phyloP scores from a whole-genome alignment of 2,797 vertebrate genomes.

The Cottoperca gobio region DNA sequence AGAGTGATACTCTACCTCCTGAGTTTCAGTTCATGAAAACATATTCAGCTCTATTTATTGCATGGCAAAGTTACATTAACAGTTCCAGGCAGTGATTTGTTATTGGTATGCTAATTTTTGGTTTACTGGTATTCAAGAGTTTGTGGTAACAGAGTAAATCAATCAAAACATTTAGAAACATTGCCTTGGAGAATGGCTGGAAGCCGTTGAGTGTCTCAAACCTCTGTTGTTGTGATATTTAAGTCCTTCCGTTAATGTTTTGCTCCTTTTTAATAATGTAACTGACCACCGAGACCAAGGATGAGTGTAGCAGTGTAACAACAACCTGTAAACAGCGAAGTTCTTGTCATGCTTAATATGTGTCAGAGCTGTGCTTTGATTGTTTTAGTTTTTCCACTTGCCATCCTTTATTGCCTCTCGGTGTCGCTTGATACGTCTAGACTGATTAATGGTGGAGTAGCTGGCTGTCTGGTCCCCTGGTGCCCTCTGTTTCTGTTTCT shows the following conservation, averaged over 20 bases:
- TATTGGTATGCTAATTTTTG: neutral
- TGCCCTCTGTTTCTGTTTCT: neutral
- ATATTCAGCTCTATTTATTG: neutral
- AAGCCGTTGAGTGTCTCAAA: constrained; percentile 12
- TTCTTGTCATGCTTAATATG: neutral
- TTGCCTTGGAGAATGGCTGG: neutral
- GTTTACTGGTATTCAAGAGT: neutral
- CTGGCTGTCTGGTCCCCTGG: neutral
- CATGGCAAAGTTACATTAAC: neutral
- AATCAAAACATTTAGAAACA: neutral
- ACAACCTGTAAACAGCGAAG: neutral
- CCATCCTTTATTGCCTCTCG: constrained; percentile 7
- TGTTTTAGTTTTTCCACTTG: neutral
- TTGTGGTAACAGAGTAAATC: neutral
- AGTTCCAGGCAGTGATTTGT: neutral
- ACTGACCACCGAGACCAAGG: neutral
- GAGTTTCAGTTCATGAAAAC: neutral
- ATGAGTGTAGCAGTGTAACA: neutral
- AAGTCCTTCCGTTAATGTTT: neutral
- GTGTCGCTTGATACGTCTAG: neutral
- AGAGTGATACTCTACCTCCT: neutral
- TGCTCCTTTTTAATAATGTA: neutral
- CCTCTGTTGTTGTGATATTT: neutral
- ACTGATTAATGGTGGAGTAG: neutral
- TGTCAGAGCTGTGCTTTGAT: neutral